A percentile compares a stretch with the other conserved stretches of the same genome.
These are phyloP conservation scores for Drosophila biarmipes DNA, from an alignment of 1,140 invertebrate species.

Conservation along the genomic window DNA sequence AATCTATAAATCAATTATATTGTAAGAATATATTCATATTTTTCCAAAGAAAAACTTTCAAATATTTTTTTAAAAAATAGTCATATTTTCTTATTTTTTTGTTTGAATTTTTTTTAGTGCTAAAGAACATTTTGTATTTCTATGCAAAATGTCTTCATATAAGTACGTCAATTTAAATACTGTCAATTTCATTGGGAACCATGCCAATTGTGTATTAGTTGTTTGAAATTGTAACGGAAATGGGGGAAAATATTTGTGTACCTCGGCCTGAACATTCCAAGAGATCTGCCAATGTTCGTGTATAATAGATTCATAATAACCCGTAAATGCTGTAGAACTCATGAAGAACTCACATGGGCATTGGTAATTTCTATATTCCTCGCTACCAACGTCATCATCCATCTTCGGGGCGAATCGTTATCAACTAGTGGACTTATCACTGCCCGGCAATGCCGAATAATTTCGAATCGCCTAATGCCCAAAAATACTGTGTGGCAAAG, in stretches of 20 bases:
- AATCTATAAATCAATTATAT: too few species aligned
- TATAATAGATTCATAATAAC: constrained; percentile 6
- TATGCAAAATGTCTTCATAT: not conserved
- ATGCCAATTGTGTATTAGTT: constrained; percentile 35
- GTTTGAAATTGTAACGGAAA: constrained; percentile 16
- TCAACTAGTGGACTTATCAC: constrained; percentile 32
- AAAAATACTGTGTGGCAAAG: constrained; percentile 19
- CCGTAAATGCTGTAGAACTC: not conserved
- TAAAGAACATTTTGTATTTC: not conserved
- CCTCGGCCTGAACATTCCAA: not conserved
- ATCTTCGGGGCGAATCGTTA: constrained; percentile 26
- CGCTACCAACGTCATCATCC: constrained; percentile 16
- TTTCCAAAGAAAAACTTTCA: too few species aligned
- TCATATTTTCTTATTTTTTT: not conserved
- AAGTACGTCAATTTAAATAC: not conserved
- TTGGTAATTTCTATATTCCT: constrained; percentile 9
- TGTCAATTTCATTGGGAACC: constrained; percentile 29
- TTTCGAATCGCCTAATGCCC: constrained; percentile 31
- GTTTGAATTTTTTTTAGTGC: not conserved
- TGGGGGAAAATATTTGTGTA: constrained; percentile 9
- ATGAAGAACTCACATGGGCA: not conserved
- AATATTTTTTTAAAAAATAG: not conserved
- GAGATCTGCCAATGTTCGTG: not conserved
- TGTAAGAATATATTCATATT: too few species aligned
- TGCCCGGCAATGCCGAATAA: constrained; percentile 20